Percentiles rank a stretch among this genome's conserved stretches.
phyloP scores from a whole-genome alignment of 2,888 invertebrate genomes.

The Rutpela maculata region DNA sequence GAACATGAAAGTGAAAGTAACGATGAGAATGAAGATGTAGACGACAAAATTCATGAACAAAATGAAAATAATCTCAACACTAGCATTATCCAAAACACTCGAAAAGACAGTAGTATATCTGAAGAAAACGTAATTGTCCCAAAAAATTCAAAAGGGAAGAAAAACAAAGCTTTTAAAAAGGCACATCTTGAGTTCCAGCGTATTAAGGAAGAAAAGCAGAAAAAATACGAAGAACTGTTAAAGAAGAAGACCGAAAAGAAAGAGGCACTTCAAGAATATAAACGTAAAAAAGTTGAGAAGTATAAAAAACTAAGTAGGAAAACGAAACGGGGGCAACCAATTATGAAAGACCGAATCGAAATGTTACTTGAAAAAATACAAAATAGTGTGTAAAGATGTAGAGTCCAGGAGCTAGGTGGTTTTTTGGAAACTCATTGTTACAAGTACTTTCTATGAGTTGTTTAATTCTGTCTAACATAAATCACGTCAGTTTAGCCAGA shows the following conservation, averaged over 20 bases:
- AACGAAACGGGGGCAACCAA: slow-evolving; percentile 89
- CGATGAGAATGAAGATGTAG: slow-evolving; percentile 43
- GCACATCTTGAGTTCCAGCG: slow-evolving; percentile 77
- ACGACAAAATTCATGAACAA: slow-evolving; percentile 49
- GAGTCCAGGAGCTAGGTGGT: too few relatives aligned
- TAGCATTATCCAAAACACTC: slow-evolving; percentile 4
- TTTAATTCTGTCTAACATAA: too few relatives aligned
- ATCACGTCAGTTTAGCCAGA: too few relatives aligned
- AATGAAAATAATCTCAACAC: slow-evolving; percentile 59
- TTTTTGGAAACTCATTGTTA: too few relatives aligned
- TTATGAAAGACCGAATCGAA: slow-evolving; percentile 89
- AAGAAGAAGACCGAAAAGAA: slow-evolving; percentile 77
- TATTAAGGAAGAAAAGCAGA: slow-evolving; percentile 77
- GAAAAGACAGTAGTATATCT: slow-evolving; percentile 22
- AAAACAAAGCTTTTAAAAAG: slow-evolving; percentile 71
- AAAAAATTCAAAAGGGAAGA: slow-evolving; percentile 39
- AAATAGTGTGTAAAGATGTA: slow-evolving; percentile 56
- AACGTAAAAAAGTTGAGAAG: slow-evolving; percentile 82
- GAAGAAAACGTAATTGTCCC: slow-evolving; percentile 16
- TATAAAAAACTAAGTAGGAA: slow-evolving; percentile 85
- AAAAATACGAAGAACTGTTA: slow-evolving; percentile 74
- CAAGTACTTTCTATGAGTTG: too few relatives aligned
- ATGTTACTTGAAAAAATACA: slow-evolving; percentile 86
- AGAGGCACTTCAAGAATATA: slow-evolving; percentile 81
- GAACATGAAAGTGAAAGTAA: slow-evolving; percentile 60